These are phyloP conservation scores for Luperina nickerlii DNA, from an alignment of 2,888 invertebrate species.

Conservation along the genomic window DNA sequence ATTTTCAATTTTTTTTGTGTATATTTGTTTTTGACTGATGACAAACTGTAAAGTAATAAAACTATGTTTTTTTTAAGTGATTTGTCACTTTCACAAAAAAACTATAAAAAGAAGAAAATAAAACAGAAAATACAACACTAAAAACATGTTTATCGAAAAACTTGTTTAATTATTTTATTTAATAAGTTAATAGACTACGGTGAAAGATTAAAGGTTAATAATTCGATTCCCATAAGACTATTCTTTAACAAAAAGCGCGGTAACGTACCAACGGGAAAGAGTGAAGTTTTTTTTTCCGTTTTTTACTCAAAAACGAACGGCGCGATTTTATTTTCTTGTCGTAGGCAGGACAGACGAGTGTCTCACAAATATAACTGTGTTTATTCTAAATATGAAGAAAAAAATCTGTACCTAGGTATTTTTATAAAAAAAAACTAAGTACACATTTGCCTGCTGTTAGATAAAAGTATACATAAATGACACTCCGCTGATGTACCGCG, in stretches of 20 bases:
- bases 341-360: conserved; percentile 34
- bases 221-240: conserved; percentile 80
- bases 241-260: conserved; percentile 68
- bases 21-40: not conserved
- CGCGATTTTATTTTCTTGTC: conserved; percentile 58
- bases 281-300: conserved; percentile 38
- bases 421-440: not conserved
- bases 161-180: conserved; percentile 39
- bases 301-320: conserved; percentile 36
- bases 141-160: conserved; percentile 16
- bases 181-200: conserved; percentile 65
- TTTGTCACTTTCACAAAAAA: not conserved
- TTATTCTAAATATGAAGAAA: not conserved
- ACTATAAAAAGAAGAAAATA: not conserved
- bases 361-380: not conserved
- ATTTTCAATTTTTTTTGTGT: not conserved
- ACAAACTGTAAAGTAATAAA: not conserved
- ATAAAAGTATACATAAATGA: too few species aligned
- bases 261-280: conserved; percentile 60
- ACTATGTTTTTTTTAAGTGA: not conserved
- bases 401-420: not conserved
- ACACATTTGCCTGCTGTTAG: not conserved
- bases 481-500: not conserved
- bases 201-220: conserved; percentile 82
- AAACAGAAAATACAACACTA: not conserved